phyloP scores from a whole-genome alignment of 1,140 invertebrate genomes.

The Drosophila orosa region DNA sequence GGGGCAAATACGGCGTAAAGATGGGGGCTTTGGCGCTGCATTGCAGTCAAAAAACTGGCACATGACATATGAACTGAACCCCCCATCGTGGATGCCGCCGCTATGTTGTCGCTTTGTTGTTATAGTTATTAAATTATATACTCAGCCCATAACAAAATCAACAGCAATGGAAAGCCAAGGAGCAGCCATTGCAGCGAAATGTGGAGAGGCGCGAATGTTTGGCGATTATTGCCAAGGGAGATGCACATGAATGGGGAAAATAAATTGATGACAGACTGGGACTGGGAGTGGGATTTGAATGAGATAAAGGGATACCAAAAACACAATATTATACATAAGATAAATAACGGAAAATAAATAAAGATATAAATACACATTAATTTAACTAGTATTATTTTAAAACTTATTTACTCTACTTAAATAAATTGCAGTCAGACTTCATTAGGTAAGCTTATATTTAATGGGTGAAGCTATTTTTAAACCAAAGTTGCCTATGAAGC shows the following conservation, averaged over 20 bases:
- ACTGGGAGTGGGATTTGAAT: constrained; percentile 8
- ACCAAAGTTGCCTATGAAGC: neutral
- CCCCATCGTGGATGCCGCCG: constrained; percentile 16
- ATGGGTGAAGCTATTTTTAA: neutral
- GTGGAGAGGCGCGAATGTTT: constrained; percentile 49
- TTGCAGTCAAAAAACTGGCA: constrained; percentile 77
- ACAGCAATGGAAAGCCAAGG: constrained; percentile 28
- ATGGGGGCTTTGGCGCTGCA: constrained; percentile 50
- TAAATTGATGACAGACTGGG: constrained; percentile 28
- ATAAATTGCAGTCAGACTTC: neutral
- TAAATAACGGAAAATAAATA: neutral
- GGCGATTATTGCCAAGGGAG: constrained; percentile 74
- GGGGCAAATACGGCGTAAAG: constrained; percentile 7
- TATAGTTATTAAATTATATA: constrained; percentile 81
- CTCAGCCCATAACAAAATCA: constrained; percentile 55
- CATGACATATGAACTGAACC: constrained; percentile 76
- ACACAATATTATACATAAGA: neutral
- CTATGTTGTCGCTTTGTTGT: constrained; percentile 60
- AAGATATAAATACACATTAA: no score
- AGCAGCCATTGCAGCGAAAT: constrained; percentile 1
- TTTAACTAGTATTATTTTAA: no score
- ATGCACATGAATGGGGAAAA: constrained; percentile 33
- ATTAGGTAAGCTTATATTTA: neutral
- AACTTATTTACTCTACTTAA: neutral
- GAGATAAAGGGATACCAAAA: neutral